Conservation (phyloP, 2,797 vertebrate species). For the Enteromius viviparus region DNA sequence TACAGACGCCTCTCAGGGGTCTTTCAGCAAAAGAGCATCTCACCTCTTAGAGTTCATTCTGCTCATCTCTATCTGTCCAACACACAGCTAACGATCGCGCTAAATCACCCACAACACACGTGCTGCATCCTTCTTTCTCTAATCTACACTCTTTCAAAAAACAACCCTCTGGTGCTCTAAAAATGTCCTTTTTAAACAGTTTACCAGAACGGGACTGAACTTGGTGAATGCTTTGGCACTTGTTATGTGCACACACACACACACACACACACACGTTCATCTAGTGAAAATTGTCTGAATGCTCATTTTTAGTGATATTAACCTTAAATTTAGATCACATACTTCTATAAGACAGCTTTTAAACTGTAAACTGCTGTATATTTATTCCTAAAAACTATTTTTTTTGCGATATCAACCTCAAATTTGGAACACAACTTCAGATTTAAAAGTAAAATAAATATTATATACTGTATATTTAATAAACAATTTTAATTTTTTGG, state of each 20-base stretch:
- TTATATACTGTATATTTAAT: too few relatives aligned
- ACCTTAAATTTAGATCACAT: too few relatives aligned
- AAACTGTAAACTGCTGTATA: too few relatives aligned
- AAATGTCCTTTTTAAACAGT: neutral
- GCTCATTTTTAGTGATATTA: too few relatives aligned
- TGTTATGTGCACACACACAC: too few relatives aligned
- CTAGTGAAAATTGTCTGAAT: too few relatives aligned
- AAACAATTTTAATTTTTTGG: too few relatives aligned
- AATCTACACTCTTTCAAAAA: neutral
- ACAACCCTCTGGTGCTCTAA: neutral
- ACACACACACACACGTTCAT: neutral
- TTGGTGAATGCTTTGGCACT: neutral
- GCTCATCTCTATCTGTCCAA: conserved; percentile 13
- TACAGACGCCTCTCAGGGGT: conserved; percentile 49
- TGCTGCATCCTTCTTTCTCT: neutral
- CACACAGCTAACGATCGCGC: neutral
- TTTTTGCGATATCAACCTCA: too few relatives aligned
- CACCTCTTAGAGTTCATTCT: conserved; percentile 10
- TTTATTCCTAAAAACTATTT: too few relatives aligned
- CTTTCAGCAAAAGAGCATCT: conserved; percentile 26
- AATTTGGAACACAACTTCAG: too few relatives aligned
- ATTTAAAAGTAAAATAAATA: too few relatives aligned
- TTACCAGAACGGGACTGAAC: neutral
- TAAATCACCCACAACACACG: conserved; percentile 13
- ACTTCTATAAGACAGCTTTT: too few relatives aligned